Base-by-base conservation (phyloP, 2,888 invertebrate species). In the Philaethria dido region DNA sequence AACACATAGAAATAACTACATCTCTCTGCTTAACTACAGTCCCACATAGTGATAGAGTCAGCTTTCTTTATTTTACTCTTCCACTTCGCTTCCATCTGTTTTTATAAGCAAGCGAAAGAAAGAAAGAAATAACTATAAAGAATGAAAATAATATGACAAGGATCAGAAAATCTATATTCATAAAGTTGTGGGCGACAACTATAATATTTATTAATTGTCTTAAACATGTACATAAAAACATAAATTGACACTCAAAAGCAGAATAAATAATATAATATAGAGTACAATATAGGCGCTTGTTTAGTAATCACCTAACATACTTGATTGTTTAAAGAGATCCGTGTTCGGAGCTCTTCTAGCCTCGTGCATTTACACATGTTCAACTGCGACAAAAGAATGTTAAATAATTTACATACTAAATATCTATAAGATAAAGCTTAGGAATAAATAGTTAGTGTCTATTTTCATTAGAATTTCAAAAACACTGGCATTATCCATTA, bases 401-500 rank as follows among this genome's bases (percentile, higher is more conserved):
- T 64, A 42, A 50, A 25, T 50, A 50, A 64, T 50, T 16, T 29
- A 29, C 6, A 29, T 9, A 20, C 6, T 50, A 59, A 18, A 29
- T 22, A 18, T 13, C 13, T 39, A 57, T 39, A 48, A 44, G 48
- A 18, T 29, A 50, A 50, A 44, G 42, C 57, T 55, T 25, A 44
- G 39, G 39, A 50, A 48, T 64, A 64, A 64, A 57, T 20, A 65
- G 50, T 44, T 50, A 60, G 60, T 60, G 50, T 60, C 50, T 52
- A 66, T 22, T 67, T 63, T 63, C 42, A 67, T 50, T 63, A 33
- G 67, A 67, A 67, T 68, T 52, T 63, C 59, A 63, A 63, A 63
- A 63, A 68, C 44, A 63, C 44, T 50, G 63, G 59, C 64, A 63
- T 68, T 63, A 63, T 64, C 68, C 68, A 68, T 68, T 61, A 55